Conservation (phyloP, 2,888 invertebrate genomes). For the Erebia aethiops region DNA sequence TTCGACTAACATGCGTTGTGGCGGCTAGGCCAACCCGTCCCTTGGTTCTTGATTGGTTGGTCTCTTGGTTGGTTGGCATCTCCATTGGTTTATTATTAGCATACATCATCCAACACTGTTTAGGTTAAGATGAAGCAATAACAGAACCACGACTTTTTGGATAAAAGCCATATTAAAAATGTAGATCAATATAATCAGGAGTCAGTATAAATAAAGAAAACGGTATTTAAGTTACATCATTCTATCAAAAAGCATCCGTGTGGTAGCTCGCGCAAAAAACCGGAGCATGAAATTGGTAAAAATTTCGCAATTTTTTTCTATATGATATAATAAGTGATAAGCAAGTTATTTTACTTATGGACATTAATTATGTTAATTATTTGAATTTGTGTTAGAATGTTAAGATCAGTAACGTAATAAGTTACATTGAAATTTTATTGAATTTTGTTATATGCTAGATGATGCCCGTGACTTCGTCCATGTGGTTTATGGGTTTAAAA, state of each 20-base stretch:
- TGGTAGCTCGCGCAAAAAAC: conserved; percentile 47
- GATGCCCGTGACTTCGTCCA: no score
- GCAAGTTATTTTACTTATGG: background rate
- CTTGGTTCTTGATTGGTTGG: no score
- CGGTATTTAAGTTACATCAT: conserved; percentile 62
- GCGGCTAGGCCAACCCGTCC: no score
- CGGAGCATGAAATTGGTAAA: conserved; percentile 68
- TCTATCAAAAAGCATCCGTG: conserved; percentile 53
- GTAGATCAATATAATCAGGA: conserved; percentile 64
- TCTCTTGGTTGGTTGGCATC: no score
- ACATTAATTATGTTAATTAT: background rate
- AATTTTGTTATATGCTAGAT: no score
- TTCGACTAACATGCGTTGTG: no score
- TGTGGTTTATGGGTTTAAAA: no score
- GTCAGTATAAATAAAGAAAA: conserved; percentile 72
- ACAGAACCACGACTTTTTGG: conserved; percentile 58
- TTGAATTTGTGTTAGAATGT: conserved; percentile 2
- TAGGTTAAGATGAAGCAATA: conserved; percentile 66
- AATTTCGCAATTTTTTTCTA: conserved; percentile 27
- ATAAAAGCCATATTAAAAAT: conserved; percentile 52
- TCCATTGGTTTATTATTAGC: conserved; percentile 41
- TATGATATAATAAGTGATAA: background rate
- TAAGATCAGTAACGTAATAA: background rate
- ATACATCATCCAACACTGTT: conserved; percentile 61
- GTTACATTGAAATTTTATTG: background rate